phyloP scores from a whole-genome alignment of 2,888 invertebrate species.

The Synanthedon tipuliformis region DNA sequence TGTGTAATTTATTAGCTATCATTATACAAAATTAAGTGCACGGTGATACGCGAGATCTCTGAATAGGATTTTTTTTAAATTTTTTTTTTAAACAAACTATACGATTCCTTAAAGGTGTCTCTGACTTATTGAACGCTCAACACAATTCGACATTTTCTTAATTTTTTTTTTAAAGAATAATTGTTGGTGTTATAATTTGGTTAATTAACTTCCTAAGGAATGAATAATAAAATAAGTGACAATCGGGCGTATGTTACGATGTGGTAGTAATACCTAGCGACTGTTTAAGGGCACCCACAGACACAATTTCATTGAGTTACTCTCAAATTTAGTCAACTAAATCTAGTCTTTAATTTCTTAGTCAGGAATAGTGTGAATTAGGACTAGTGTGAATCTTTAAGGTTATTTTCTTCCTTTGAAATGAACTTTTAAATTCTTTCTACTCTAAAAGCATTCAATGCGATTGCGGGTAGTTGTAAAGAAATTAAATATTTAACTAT shows the following conservation, averaged over 20 bases:
- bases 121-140: slow-evolving; percentile 1
- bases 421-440: too few species aligned
- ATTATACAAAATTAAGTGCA: slow-evolving; percentile 48
- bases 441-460: too few species aligned
- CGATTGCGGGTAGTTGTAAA: too few species aligned
- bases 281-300: slow-evolving; percentile 9
- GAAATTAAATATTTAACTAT: too few species aligned
- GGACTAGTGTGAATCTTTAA: too few species aligned
- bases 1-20: slow-evolving; percentile 54
- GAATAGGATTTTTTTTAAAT: slow-evolving; percentile 2
- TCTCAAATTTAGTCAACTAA: too few species aligned
- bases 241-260: slow-evolving; percentile 51
- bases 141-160: background rate
- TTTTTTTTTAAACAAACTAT: slow-evolving; percentile 1
- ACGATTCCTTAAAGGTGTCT: slow-evolving; percentile 3
- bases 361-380: too few species aligned
- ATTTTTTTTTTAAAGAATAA: background rate
- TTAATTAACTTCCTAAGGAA: slow-evolving; percentile 13
- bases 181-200: slow-evolving; percentile 14
- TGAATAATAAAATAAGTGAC: slow-evolving; percentile 16
- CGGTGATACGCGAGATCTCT: slow-evolving; percentile 45
- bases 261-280: slow-evolving; percentile 44
- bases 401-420: too few species aligned
- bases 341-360: too few species aligned
- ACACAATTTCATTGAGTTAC: too few species aligned